Evolutionary conservation across 64 coral and sea anemone species (phyloP).

Genomic region (Montipora sp.): DNA sequence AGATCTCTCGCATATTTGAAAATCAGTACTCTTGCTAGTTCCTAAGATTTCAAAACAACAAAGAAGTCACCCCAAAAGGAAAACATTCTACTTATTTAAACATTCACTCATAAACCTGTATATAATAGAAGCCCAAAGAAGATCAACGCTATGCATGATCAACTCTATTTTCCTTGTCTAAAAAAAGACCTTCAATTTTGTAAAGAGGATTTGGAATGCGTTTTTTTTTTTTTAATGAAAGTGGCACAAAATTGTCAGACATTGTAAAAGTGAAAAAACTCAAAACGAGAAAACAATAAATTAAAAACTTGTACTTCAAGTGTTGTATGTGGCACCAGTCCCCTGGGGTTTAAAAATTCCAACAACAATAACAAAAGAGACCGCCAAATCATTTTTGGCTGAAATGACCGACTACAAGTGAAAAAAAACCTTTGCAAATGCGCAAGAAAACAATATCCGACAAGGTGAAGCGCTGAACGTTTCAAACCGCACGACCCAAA

Average conservation of each 20-base stretch:
- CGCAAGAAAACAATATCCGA: background rate
- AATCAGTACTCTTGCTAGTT: too few species aligned
- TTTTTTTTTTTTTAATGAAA: too few species aligned
- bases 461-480: background rate
- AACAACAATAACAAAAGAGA: conserved; percentile 18
- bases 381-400: background rate
- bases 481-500: conserved; percentile 2
- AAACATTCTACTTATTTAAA: too few species aligned
- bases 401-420: background rate
- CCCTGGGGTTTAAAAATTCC: conserved; percentile 18
- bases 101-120: too few species aligned
- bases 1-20: too few species aligned
- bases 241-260: too few species aligned
- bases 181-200: background rate
- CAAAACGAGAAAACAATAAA: background rate
- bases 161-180: background rate
- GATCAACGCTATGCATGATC: background rate
- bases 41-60: too few species aligned
- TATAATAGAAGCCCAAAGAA: too few species aligned
- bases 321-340: background rate
- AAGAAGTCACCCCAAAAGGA: too few species aligned
- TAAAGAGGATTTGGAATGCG: background rate
- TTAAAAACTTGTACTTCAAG: conserved; percentile 1
- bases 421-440: background rate
- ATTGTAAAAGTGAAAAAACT: background rate